Percentiles rank a stretch among this genome's conserved stretches.
These are phyloP conservation scores for Schizopygopsis malacanthus DNA, from an alignment of 2,797 vertebrate genomes.

Conservation along the genomic window DNA sequence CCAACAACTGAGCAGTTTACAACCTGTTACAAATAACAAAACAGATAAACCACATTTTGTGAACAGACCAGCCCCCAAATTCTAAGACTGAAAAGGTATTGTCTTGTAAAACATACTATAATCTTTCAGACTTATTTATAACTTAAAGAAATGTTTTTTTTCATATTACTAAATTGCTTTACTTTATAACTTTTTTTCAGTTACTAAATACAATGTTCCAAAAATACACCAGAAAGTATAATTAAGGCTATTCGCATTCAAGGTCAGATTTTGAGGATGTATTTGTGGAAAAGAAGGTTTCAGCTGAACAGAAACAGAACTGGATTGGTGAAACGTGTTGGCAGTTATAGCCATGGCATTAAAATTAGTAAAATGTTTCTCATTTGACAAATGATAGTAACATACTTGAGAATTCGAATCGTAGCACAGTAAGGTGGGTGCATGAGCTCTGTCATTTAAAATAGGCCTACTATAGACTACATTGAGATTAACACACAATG, in stretches of 20 bases:
- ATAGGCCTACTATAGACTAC: background rate
- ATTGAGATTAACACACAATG: background rate
- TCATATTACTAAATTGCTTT: background rate
- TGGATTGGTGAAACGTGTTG: background rate
- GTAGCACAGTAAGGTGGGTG: background rate
- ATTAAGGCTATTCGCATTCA: background rate
- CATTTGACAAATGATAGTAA: background rate
- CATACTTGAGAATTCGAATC: too few relatives aligned
- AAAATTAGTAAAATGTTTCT: background rate
- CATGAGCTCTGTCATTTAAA: background rate
- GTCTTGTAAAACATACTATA: background rate
- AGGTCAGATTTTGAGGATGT: background rate
- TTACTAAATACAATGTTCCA: background rate
- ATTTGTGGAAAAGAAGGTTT: background rate
- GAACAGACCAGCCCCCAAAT: too few relatives aligned
- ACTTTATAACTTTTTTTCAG: background rate
- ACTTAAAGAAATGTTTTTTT: background rate
- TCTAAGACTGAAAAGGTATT: background rate
- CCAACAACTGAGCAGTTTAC: background rate
- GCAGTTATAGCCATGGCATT: background rate
- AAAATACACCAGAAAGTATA: background rate
- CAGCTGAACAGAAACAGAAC: background rate
- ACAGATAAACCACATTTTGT: background rate
- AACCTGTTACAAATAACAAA: background rate
- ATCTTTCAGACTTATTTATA: background rate